Evolutionary conservation across 2,888 invertebrate genomes (phyloP).

Genomic region (Drosophila parthenogenetica): DNA sequence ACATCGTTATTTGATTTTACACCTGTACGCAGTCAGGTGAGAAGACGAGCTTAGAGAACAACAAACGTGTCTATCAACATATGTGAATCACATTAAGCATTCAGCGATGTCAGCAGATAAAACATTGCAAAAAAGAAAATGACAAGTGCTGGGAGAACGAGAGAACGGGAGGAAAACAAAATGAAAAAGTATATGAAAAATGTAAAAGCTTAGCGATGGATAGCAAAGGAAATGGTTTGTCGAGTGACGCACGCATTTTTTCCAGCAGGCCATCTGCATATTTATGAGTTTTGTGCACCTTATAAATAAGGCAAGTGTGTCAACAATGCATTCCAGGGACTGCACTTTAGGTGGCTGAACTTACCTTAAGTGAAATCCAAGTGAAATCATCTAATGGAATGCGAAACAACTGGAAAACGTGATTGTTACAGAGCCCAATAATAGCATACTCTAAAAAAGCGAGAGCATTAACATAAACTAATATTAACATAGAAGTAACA

Average conservation of each 20-base stretch:
- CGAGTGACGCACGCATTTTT: slow-evolving; percentile 51
- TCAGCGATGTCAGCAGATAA: slow-evolving; percentile 66
- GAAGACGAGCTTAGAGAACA: background rate
- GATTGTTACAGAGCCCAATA: background rate
- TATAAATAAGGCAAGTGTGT: slow-evolving; percentile 76
- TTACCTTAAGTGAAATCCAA: slow-evolving; percentile 51
- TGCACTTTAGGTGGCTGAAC: slow-evolving; percentile 29
- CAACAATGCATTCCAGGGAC: slow-evolving; percentile 71
- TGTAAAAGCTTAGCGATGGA: slow-evolving; percentile 35
- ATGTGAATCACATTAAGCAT: slow-evolving; percentile 39
- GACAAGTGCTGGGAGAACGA: background rate
- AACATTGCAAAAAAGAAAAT: slow-evolving; percentile 10
- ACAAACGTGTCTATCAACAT: slow-evolving; percentile 25
- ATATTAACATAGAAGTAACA: background rate
- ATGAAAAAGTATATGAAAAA: slow-evolving; percentile 16
- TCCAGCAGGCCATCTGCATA: slow-evolving; percentile 57
- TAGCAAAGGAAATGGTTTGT: slow-evolving; percentile 17
- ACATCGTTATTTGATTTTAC: slow-evolving; percentile 33
- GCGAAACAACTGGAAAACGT: slow-evolving; percentile 24
- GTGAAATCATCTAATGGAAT: slow-evolving; percentile 41
- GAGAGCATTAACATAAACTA: background rate
- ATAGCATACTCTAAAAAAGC: slow-evolving; percentile 25
- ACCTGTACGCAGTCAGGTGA: slow-evolving; percentile 25
- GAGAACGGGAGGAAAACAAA: too few species aligned
- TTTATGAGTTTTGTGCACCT: slow-evolving; percentile 65